Conservation (phyloP, 2,888 invertebrate genomes). For the Tachina grossa region DNA sequence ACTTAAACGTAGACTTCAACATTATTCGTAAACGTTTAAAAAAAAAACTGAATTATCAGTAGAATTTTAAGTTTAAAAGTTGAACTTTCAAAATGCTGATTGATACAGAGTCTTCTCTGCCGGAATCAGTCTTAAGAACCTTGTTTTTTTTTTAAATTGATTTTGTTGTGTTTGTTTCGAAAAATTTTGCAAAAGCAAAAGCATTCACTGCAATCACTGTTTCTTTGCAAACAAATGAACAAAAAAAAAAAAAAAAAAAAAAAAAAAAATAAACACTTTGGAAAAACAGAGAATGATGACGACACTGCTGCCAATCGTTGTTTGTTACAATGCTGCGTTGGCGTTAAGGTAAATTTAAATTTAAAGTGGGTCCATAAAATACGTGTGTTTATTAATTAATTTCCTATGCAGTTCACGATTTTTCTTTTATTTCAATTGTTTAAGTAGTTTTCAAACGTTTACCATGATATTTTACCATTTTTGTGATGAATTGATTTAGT, state of each 20-base stretch:
- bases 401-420: constrained; percentile 56
- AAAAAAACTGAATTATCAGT: too few species aligned
- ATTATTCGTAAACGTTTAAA: too few species aligned
- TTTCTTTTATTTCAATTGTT: constrained; percentile 58
- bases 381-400: constrained; percentile 34
- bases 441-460: constrained; percentile 65
- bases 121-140: too few species aligned
- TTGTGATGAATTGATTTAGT: constrained; percentile 64
- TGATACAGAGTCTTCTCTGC: too few species aligned
- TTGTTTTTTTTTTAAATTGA: too few species aligned
- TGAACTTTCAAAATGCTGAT: too few species aligned
- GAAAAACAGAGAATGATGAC: background rate
- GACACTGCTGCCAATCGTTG: background rate
- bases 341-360: constrained; percentile 30
- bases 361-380: constrained; percentile 33
- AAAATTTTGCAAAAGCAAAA: background rate
- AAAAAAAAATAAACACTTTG: background rate
- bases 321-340: constrained; percentile 36
- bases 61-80: too few species aligned
- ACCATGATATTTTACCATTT: constrained; percentile 56
- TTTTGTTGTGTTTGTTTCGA: background rate
- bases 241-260: background rate
- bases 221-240: background rate
- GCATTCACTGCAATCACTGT: background rate
- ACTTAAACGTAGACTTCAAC: too few species aligned